These are phyloP conservation scores for Parauchenoglanis punctatus DNA, from an alignment of 2,797 vertebrate genomes.

Conservation along the genomic window DNA sequence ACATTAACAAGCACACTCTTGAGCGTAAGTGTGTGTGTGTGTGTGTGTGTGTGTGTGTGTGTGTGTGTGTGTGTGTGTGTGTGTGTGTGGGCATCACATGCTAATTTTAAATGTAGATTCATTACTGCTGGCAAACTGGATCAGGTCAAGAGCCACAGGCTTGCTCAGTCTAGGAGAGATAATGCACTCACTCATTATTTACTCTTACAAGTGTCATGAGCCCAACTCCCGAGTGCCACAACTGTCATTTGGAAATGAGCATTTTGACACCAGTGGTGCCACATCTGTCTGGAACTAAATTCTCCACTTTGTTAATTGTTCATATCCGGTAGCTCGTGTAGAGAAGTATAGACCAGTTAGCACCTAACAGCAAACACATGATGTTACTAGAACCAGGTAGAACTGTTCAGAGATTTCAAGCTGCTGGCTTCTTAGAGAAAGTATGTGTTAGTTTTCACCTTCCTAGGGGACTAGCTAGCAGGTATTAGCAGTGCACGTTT, in stretches of 20 bases:
- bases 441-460: background rate
- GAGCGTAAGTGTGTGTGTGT: conserved; percentile 1
- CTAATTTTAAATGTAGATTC: conserved; percentile 27
- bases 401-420: background rate
- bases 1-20: background rate
- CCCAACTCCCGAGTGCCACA: background rate
- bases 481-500: background rate
- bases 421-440: background rate
- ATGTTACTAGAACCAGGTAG: background rate
- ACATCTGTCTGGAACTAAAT: background rate
- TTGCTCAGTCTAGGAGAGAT: conserved; percentile 37
- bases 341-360: background rate
- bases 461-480: background rate
- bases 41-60: conserved; percentile 8
- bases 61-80: conserved; percentile 11
- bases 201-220: conserved; percentile 43
- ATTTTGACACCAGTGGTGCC: background rate
- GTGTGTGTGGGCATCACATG: background rate
- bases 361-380: background rate
- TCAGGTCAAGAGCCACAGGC: conserved; percentile 47
- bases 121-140: conserved; percentile 30
- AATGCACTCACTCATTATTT: conserved; percentile 54
- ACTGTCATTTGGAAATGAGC: background rate
- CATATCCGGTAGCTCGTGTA: background rate
- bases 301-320: background rate